phyloP scores from a whole-genome alignment of 1,140 invertebrate genomes.

The Acyrthosiphon pisum region DNA sequence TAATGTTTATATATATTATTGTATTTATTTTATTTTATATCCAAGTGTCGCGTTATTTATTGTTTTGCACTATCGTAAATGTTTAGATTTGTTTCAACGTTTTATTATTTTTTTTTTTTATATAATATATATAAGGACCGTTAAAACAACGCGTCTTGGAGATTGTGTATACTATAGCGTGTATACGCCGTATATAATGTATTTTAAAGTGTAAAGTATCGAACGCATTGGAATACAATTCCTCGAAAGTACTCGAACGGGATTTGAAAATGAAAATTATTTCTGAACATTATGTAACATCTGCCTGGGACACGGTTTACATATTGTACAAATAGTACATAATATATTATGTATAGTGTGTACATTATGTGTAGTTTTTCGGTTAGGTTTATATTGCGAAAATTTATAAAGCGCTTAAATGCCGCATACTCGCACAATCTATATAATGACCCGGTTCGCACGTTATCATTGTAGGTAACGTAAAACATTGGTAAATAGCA shows the following conservation, averaged over 20 bases:
- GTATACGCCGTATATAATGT: neutral
- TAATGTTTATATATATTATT: neutral
- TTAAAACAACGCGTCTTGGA: neutral
- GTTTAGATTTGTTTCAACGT: neutral
- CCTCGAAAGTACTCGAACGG: neutral
- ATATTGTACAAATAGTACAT: neutral
- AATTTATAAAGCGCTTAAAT: constrained; percentile 24
- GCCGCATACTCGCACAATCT: neutral
- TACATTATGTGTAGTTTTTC: constrained; percentile 13
- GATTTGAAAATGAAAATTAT: constrained; percentile 34
- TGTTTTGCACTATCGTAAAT: neutral
- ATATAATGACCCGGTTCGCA: constrained; percentile 32
- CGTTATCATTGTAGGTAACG: constrained; percentile 15
- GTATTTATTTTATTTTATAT: neutral
- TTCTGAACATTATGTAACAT: constrained; percentile 27
- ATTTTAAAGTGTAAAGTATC: neutral
- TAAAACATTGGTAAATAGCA: neutral
- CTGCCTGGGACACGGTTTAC: constrained; percentile 1
- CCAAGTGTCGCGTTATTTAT: neutral
- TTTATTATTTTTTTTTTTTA: neutral
- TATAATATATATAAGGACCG: neutral
- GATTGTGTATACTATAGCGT: neutral
- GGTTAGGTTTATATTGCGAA: neutral
- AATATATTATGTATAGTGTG: neutral
- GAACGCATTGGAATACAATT: neutral